These are phyloP conservation scores for Opisthograptis luteolata DNA, from an alignment of 2,888 invertebrate genomes.

Conservation along the genomic window DNA sequence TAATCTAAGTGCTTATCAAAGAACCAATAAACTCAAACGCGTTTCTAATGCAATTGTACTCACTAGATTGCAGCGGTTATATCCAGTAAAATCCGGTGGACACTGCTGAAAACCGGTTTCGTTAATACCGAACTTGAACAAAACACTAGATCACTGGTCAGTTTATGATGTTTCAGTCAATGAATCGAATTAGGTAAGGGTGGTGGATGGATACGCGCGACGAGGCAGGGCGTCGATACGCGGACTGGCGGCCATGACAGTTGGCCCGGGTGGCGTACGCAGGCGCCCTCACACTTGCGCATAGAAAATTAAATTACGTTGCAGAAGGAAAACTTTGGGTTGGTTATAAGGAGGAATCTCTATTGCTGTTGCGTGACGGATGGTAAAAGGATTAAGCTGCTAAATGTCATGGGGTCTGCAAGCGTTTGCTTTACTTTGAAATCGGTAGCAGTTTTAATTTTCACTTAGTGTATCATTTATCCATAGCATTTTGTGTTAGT, in stretches of 20 bases:
- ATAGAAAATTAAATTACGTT: slow-evolving; percentile 20
- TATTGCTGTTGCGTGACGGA: not conserved
- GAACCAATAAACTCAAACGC: slow-evolving; percentile 13
- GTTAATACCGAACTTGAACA: slow-evolving; percentile 44
- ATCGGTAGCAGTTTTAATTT: not conserved
- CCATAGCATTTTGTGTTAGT: not conserved
- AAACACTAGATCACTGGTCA: slow-evolving; percentile 43
- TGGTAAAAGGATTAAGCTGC: slow-evolving; percentile 1
- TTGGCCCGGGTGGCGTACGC: slow-evolving; percentile 65
- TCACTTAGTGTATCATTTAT: not conserved
- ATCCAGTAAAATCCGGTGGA: slow-evolving; percentile 61
- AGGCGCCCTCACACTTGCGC: slow-evolving; percentile 57
- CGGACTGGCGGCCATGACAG: slow-evolving; percentile 79
- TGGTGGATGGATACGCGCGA: slow-evolving; percentile 51
- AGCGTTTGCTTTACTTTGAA: not conserved
- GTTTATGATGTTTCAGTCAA: slow-evolving; percentile 33
- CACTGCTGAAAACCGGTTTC: slow-evolving; percentile 29
- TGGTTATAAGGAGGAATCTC: slow-evolving; percentile 4
- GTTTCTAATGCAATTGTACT: slow-evolving; percentile 48
- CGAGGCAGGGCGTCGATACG: slow-evolving; percentile 71
- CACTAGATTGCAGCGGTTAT: slow-evolving; percentile 55
- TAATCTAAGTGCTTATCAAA: slow-evolving; percentile 14
- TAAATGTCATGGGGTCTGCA: not conserved
- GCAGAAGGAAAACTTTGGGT: slow-evolving; percentile 17
- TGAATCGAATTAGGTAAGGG: slow-evolving; percentile 32